Evolutionary conservation across 2,888 invertebrate species (phyloP), one percentile per base, ranked within the genome.

Genomic region (Melinaea marsaeus): DNA sequence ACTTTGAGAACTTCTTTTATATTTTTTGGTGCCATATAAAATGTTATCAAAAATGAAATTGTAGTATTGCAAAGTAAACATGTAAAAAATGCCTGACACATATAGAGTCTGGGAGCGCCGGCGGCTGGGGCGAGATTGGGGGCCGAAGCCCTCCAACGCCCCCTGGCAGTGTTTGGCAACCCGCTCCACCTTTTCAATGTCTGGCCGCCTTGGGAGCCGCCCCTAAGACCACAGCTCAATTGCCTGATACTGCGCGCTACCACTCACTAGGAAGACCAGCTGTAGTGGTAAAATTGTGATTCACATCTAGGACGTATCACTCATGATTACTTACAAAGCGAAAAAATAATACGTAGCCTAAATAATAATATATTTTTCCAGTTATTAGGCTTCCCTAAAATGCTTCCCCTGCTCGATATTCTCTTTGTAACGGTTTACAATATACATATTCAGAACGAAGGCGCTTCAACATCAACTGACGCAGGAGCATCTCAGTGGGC

Each of bases 171-270:
- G 68, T 85, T 61, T 90, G 90, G 90, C 85, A 84, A 72, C 90
- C 90, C 1, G 88, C 90, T 62, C 90, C 90, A 2, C 86, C 88
- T 0, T 90, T 89, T 75, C 90, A 90, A 70, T 86, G 87, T 63
- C 75, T 89, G 63, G 71, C 79, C 0, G 85, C 88, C 0, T 70
- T 89, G 2, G 87, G 85, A 0, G 86, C 82, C 2, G 92, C 81
- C 7, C 88, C 92, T 1, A 76, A 76, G 74, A 73, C 92, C 85
- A 62, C 89, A 86, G 74, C 91, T 87, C 34, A 85, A 91, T 64
- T 88, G 79, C 58, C 83, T 61, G 83, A 82, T 34, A 67, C 83
- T 0, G 79, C 85, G 0, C 70, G 81, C 13, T 90, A 85, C 71
- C 88, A 89, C 69, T 90, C 90, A 6, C 77, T 90, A 2, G 88